phyloP scores from a whole-genome alignment of 2,113 vertebrate species.

The Ciconia stormi region DNA sequence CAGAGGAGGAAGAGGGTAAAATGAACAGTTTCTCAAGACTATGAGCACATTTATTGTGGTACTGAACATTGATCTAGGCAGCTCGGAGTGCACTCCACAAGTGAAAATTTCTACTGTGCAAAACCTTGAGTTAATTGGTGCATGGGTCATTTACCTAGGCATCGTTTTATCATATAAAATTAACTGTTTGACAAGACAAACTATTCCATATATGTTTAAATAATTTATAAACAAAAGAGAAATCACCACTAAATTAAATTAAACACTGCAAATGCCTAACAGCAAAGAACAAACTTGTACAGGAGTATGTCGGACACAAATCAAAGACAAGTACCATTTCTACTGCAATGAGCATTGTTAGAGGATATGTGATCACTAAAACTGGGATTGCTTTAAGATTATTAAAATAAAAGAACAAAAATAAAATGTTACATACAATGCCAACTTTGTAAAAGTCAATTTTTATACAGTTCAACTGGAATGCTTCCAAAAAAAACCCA shows the following conservation, averaged over 20 bases:
- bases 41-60: background rate
- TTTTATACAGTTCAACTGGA: background rate
- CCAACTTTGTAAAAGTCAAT: background rate
- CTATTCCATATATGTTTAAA: background rate
- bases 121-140: background rate
- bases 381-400: background rate
- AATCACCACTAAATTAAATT: background rate
- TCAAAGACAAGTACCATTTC: background rate
- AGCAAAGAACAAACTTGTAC: background rate
- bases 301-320: background rate
- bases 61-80: background rate
- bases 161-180: background rate
- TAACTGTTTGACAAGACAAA: background rate
- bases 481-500: background rate
- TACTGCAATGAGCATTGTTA: background rate
- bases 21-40: background rate
- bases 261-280: background rate
- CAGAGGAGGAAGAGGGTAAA: background rate
- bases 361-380: background rate
- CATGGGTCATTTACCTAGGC: background rate
- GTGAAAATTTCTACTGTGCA: background rate
- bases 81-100: background rate
- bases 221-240: background rate
- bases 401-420: background rate
- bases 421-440: background rate